A percentile compares a stretch with the other conserved stretches of the same genome.
Conservation (phyloP, 2,888 invertebrate genomes). For the Hypercompe scribonia region DNA sequence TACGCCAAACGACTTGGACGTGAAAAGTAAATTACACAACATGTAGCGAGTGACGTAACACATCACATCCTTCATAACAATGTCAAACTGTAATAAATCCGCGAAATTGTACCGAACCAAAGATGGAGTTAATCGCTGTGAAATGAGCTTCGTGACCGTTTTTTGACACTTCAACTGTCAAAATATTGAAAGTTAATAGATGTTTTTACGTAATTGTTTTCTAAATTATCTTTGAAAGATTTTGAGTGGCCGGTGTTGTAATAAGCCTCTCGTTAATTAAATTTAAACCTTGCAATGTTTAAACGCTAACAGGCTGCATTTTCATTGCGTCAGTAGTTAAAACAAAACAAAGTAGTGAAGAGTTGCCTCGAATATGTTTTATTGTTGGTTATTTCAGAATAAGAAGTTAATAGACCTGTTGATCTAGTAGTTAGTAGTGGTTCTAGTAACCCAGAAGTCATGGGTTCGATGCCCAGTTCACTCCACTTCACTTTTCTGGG, state of each 20-base stretch:
- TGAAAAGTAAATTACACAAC: slow-evolving; percentile 24
- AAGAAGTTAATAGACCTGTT: not conserved
- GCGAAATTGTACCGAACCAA: slow-evolving; percentile 12
- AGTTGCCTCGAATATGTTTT: not conserved
- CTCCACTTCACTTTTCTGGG: not conserved
- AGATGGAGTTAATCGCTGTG: slow-evolving; percentile 5
- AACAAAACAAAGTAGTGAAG: not conserved
- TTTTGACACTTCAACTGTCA: slow-evolving; percentile 3
- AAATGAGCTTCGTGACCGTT: slow-evolving; percentile 9
- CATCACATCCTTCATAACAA: slow-evolving; percentile 3
- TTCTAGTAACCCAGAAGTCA: not conserved
- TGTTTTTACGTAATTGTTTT: slow-evolving; percentile 11
- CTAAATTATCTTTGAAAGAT: not conserved
- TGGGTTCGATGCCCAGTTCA: not conserved
- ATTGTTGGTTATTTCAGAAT: not conserved
- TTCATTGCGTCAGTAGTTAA: not conserved
- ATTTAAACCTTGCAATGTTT: not conserved
- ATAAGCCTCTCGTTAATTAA: not conserved
- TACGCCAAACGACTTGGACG: slow-evolving; percentile 5
- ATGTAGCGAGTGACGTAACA: slow-evolving; percentile 19
- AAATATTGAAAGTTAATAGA: slow-evolving; percentile 8
- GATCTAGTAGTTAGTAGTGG: not conserved
- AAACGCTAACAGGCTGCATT: not conserved
- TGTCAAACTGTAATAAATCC: slow-evolving; percentile 16
- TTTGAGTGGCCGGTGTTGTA: not conserved